These are phyloP conservation scores for Chrysodeixis includens DNA, from an alignment of 2,888 invertebrate species.

Conservation along the genomic window DNA sequence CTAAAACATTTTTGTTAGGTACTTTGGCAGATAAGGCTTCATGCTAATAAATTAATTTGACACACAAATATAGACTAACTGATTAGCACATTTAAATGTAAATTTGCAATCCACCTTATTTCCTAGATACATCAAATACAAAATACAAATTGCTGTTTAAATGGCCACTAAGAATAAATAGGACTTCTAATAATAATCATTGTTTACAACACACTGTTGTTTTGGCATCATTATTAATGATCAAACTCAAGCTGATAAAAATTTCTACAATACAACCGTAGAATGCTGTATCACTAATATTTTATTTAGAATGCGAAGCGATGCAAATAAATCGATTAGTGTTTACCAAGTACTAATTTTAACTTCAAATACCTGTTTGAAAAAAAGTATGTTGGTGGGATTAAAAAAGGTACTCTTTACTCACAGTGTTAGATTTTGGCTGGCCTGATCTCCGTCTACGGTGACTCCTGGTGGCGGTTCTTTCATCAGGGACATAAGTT, in stretches of 20 bases:
- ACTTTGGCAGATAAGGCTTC: no score
- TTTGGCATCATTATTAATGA: constrained; percentile 31
- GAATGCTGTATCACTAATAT: not conserved
- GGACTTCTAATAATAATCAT: constrained; percentile 22
- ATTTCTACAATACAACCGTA: constrained; percentile 12
- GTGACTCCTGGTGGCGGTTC: constrained; percentile 98
- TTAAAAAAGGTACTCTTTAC: constrained; percentile 58
- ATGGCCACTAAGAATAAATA: not conserved
- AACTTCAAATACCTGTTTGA: not conserved
- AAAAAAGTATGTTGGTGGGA: not conserved
- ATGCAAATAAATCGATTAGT: constrained; percentile 31
- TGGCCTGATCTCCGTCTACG: constrained; percentile 94
- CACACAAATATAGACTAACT: not conserved
- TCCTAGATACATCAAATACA: not conserved
- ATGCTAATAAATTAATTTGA: not conserved
- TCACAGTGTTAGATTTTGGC: constrained; percentile 91
- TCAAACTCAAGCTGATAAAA: constrained; percentile 8
- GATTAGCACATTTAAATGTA: not conserved
- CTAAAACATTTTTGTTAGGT: no score
- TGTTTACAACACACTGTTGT: constrained; percentile 44
- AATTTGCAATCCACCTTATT: not conserved
- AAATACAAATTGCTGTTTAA: not conserved
- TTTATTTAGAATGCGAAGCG: not conserved
- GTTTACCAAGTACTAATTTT: constrained; percentile 22
- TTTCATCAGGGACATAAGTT: constrained; percentile 96